Evolutionary conservation across 2,888 invertebrate species (phyloP), one percentile per base, ranked within the genome.

Genomic region (Catocala fraxini): DNA sequence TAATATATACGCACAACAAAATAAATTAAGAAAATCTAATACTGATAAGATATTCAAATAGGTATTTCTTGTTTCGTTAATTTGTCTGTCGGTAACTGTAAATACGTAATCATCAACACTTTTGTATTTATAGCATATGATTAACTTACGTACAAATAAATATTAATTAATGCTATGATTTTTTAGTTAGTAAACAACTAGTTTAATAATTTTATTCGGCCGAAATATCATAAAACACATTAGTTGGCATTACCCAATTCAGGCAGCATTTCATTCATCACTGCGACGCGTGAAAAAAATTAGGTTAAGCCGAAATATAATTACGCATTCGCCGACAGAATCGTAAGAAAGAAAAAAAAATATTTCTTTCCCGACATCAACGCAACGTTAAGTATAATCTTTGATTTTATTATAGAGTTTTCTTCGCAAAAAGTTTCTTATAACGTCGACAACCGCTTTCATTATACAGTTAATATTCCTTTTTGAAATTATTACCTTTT

Each of bases 271-370:
- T 33, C 39, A 43, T 60, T 61, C 49, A 63, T 56, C 54, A 57
- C 45, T 45, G 56, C 43, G 51, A 57, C 56, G 52, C 59, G 45
- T 68, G 51, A 57, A 68, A 57, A 65, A 47, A 73, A 75, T 63
- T 72, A 62, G 63, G 73, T 62, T 72, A 62, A 71, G 65, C 59
- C 53, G 46, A 48, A 71, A 75, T 65, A 59, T 62, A 75, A 70
- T 70, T 62, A 71, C 62, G 53, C 48, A 61, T 45, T 60, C 75
- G 39, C 59, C 52, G 59, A 56, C 63, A 56, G 46, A 70, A 74
- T 59, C 43, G 62, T 48, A 25, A 43, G 49, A 33, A n/a, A 59
- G 53, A 7, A n/a, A n/a, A 48, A 33, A 6, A 34, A 13, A 48
- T 39, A 53, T 53, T 56, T 59, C 35, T 6, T 51, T 0, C 10